These are phyloP conservation scores for Gorsachius magnificus DNA, from an alignment of 2,797 vertebrate genomes.

Conservation along the genomic window DNA sequence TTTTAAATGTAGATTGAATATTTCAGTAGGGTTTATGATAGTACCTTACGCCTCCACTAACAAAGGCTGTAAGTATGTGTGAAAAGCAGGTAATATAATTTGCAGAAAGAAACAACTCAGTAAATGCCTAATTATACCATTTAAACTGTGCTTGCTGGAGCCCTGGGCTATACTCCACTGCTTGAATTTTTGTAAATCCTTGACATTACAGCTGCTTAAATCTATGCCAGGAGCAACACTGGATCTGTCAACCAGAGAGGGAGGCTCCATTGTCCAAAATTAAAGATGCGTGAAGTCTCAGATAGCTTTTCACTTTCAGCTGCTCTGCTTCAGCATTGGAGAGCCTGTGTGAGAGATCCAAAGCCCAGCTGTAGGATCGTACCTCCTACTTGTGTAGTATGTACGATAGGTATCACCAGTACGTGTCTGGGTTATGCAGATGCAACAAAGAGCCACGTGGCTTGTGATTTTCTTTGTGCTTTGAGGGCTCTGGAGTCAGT, in stretches of 20 bases:
- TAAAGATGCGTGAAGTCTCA: background rate
- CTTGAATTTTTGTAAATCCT: conserved; percentile 28
- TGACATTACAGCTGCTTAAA: conserved; percentile 14
- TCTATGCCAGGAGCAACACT: background rate
- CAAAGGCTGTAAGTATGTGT: background rate
- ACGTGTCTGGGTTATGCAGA: background rate
- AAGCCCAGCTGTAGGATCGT: background rate
- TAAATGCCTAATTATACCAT: conserved; percentile 19
- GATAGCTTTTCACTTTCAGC: background rate
- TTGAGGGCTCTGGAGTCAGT: background rate
- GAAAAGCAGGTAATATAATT: conserved; percentile 24
- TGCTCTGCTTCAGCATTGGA: background rate
- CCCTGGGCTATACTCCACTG: background rate
- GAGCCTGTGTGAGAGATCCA: background rate
- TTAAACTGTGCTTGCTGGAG: background rate
- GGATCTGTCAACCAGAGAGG: background rate
- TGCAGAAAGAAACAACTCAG: conserved; percentile 6
- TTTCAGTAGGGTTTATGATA: background rate
- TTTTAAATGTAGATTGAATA: background rate
- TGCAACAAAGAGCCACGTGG: background rate
- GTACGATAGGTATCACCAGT: rapidly evolving
- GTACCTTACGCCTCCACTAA: background rate
- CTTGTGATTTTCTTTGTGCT: background rate
- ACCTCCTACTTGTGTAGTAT: background rate
- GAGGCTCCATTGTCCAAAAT: background rate